Evolutionary conservation across 2,888 invertebrate species (phyloP).

Genomic region (Drosophila stalkeri): DNA sequence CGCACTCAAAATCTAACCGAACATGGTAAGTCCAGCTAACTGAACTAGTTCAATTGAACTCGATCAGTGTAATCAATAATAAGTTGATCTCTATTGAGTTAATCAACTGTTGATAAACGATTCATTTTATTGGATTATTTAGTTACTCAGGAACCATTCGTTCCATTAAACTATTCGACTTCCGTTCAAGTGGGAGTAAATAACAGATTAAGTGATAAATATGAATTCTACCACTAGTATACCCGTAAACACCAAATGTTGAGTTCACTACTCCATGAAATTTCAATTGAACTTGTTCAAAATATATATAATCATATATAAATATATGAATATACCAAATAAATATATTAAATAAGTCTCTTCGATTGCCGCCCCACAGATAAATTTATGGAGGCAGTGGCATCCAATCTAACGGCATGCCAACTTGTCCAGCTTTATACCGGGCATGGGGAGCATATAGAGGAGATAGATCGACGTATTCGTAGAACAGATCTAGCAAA

Average conservation of each 20-base stretch:
- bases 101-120: too few relatives aligned
- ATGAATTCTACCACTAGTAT: too few relatives aligned
- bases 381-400: conserved; percentile 36
- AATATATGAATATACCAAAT: too few relatives aligned
- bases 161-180: neutral
- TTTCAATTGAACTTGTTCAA: too few relatives aligned
- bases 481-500: neutral
- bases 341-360: too few relatives aligned
- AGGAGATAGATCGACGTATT: conserved; percentile 26
- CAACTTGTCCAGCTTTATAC: conserved; percentile 61
- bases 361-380: conserved; percentile 29
- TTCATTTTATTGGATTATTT: too few relatives aligned
- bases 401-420: conserved; percentile 33
- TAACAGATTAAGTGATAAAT: too few relatives aligned
- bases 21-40: conserved; percentile 48
- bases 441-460: conserved; percentile 37
- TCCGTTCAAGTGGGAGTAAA: too few relatives aligned
- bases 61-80: neutral
- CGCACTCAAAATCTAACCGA: conserved; percentile 13
- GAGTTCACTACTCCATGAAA: too few relatives aligned
- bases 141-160: neutral
- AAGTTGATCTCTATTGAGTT: too few relatives aligned
- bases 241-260: too few relatives aligned
- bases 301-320: too few relatives aligned
- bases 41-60: neutral